These are phyloP conservation scores for Dynastes tityus DNA, from an alignment of 2,888 invertebrate genomes.

Conservation along the genomic window DNA sequence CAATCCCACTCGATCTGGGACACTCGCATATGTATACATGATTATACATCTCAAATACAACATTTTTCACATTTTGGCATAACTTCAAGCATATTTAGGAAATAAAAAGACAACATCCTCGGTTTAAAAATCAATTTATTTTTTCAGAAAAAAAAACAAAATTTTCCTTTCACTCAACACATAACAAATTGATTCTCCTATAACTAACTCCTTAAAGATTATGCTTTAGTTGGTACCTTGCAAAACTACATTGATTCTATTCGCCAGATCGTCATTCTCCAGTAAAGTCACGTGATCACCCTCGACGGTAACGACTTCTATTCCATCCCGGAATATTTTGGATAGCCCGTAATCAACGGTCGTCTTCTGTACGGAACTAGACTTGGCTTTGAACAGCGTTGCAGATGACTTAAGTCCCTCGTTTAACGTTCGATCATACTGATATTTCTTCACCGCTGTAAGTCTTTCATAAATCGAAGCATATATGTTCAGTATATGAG, in stretches of 20 bases:
- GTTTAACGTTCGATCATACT: conserved; percentile 62
- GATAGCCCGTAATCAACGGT: conserved; percentile 77
- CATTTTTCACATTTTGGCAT: no score
- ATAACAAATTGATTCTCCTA: neutral
- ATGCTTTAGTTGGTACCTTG: neutral
- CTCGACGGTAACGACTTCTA: conserved; percentile 78
- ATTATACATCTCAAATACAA: no score
- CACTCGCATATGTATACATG: no score
- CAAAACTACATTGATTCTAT: conserved; percentile 69
- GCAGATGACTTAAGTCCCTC: conserved; percentile 4
- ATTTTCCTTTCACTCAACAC: neutral
- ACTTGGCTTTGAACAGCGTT: neutral
- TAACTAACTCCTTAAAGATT: neutral
- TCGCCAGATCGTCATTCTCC: conserved; percentile 77
- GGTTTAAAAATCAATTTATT: no score
- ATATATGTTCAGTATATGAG: conserved; percentile 69
- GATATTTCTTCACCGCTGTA: conserved; percentile 72
- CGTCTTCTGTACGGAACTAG: conserved; percentile 64
- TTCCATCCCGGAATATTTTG: conserved; percentile 73
- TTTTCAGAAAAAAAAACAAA: neutral
- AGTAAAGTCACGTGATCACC: conserved; percentile 83
- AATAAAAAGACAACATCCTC: no score
- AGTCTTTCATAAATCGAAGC: conserved; percentile 73
- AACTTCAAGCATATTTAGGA: no score
- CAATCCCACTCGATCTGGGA: no score